A percentile compares a stretch with the other conserved stretches of the same genome.
Evolutionary conservation across 2,888 invertebrate genomes (phyloP).

Genomic region (Mayetiola destructor): DNA sequence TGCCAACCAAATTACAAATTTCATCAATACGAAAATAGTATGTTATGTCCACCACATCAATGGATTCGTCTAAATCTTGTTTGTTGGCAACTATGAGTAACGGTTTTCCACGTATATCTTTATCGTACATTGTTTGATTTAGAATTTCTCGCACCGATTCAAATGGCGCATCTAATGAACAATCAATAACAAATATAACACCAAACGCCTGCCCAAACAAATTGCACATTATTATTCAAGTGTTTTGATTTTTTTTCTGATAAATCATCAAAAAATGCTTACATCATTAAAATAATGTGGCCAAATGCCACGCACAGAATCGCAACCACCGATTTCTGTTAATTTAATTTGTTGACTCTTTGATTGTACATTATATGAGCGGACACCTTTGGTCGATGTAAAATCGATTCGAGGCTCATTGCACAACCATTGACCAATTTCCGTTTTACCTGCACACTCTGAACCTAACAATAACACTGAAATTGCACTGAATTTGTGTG

Average conservation of each 20-base stretch:
- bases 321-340: slow-evolving; percentile 31
- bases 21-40: slow-evolving; percentile 4
- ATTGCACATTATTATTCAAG: too few species aligned
- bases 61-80: slow-evolving; percentile 1
- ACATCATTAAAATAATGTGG: slow-evolving; percentile 28
- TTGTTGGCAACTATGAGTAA: slow-evolving; percentile 7
- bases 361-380: slow-evolving; percentile 14
- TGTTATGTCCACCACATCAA: slow-evolving; percentile 1
- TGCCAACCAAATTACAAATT: background rate
- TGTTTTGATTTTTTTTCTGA: too few species aligned
- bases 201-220: background rate
- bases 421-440: slow-evolving; percentile 26
- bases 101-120: background rate
- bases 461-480: slow-evolving; percentile 27
- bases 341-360: slow-evolving; percentile 20
- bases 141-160: background rate
- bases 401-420: slow-evolving; percentile 21
- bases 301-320: slow-evolving; percentile 31
- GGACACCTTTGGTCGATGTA: slow-evolving; percentile 29
- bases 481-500: background rate
- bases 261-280: slow-evolving; percentile 13
- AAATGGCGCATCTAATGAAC: slow-evolving; percentile 4
- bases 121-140: background rate
- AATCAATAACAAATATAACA: background rate
- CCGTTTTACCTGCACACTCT: slow-evolving; percentile 29